phyloP scores from a whole-genome alignment of 2,888 invertebrate species.

The Pristionchus mayeri region DNA sequence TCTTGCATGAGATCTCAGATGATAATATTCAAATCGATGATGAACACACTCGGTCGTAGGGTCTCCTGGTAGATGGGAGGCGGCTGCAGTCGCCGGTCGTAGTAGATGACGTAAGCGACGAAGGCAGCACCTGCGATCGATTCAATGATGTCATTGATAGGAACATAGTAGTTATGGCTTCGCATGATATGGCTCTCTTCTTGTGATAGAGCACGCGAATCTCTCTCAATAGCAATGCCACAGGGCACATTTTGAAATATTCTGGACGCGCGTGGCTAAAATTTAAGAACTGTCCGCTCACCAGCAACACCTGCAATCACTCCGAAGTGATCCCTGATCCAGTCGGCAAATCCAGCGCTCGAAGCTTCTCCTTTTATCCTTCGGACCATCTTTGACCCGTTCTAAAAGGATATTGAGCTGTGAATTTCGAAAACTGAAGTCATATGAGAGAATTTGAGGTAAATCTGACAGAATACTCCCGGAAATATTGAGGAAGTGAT shows the following conservation, averaged over 20 bases:
- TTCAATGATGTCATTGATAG: not conserved
- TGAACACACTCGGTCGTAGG: slow-evolving; percentile 87
- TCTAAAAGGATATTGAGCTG: not conserved
- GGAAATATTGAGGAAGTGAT: too few relatives aligned
- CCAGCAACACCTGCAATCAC: slow-evolving; percentile 35
- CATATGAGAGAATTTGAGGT: too few relatives aligned
- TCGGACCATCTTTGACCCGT: not conserved
- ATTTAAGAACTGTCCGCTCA: not conserved
- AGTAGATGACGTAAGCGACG: slow-evolving; percentile 96
- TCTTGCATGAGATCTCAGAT: not conserved
- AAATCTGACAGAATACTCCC: too few relatives aligned
- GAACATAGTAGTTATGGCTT: too few relatives aligned
- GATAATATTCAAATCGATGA: not conserved
- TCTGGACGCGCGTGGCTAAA: too few relatives aligned
- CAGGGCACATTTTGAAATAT: too few relatives aligned
- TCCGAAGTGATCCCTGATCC: slow-evolving; percentile 37
- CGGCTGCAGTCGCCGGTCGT: slow-evolving; percentile 92
- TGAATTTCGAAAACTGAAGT: not conserved
- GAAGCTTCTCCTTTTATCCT: too few relatives aligned
- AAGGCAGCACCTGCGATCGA: slow-evolving; percentile 84
- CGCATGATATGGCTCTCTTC: too few relatives aligned
- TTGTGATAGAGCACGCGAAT: too few relatives aligned
- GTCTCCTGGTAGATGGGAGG: slow-evolving; percentile 97
- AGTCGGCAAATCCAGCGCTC: too few relatives aligned
- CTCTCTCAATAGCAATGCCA: not conserved